phyloP scores from a whole-genome alignment of 2,797 vertebrate species.

The Mus minutoides region DNA sequence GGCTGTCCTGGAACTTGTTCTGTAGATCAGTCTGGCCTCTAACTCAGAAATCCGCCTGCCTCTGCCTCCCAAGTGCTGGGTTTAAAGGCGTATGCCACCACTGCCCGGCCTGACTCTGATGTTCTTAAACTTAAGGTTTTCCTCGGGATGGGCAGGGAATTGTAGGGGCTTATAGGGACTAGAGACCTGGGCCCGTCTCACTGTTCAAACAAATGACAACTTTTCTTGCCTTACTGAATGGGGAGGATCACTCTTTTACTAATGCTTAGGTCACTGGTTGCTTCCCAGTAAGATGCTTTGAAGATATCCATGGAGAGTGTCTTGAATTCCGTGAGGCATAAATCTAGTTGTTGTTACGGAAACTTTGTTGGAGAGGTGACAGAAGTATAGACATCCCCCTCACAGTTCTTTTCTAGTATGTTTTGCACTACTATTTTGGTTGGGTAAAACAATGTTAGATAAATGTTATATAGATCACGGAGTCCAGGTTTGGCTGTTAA shows the following conservation, averaged over 20 bases:
- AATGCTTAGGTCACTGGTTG: background rate
- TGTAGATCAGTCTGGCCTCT: background rate
- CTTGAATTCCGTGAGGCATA: background rate
- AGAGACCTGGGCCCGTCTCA: background rate
- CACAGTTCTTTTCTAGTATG: background rate
- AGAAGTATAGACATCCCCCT: background rate
- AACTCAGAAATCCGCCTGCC: background rate
- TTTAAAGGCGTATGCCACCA: background rate
- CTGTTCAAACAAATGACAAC: background rate
- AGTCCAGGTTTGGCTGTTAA: constrained; percentile 9
- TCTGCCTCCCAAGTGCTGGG: background rate
- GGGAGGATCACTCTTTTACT: background rate
- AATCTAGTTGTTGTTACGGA: background rate
- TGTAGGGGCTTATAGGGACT: background rate
- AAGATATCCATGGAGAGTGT: background rate
- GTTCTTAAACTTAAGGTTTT: background rate
- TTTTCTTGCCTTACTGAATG: background rate
- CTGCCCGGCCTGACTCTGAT: background rate
- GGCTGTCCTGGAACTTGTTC: background rate
- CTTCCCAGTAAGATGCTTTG: constrained; percentile 13
- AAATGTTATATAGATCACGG: background rate
- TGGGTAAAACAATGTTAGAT: constrained; percentile 22
- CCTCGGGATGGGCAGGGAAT: background rate
- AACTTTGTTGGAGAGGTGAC: background rate
- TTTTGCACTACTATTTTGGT: constrained; percentile 7